Conservation (phyloP, 1,140 invertebrate species). For the Myzus persicae region DNA sequence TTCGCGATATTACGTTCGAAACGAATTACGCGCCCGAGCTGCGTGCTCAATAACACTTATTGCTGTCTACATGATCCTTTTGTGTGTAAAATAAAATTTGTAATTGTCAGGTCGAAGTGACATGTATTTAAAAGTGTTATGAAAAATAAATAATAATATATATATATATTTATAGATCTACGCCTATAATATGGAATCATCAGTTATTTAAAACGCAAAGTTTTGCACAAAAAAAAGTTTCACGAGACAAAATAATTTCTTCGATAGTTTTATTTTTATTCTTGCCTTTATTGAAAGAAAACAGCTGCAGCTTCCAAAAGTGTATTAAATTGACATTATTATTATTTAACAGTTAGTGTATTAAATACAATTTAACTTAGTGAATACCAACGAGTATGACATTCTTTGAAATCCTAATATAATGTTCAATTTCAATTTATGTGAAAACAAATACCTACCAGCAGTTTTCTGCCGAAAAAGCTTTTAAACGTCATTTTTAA, state of each 20-base stretch:
- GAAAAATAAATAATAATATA: neutral
- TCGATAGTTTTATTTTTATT: neutral
- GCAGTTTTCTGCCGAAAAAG: neutral
- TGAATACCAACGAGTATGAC: neutral
- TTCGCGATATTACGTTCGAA: neutral
- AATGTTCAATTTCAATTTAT: slow-evolving; percentile 13
- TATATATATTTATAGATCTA: neutral
- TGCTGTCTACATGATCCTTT: neutral
- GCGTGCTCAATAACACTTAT: neutral
- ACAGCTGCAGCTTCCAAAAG: neutral
- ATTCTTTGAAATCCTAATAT: neutral
- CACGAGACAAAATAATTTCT: neutral
- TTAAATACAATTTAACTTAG: neutral
- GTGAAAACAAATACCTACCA: neutral
- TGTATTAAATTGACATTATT: neutral
- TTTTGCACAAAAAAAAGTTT: neutral
- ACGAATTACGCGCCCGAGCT: neutral
- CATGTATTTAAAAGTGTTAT: neutral
- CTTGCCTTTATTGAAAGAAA: neutral
- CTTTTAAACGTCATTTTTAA: neutral
- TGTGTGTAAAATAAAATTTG: neutral
- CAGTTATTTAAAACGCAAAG: neutral
- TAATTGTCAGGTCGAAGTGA: neutral
- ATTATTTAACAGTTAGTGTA: neutral
- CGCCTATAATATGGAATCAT: neutral